Evolutionary conservation across 2,888 invertebrate species (phyloP), one percentile per base, ranked within the genome.

Genomic region (Diaperis boleti): DNA sequence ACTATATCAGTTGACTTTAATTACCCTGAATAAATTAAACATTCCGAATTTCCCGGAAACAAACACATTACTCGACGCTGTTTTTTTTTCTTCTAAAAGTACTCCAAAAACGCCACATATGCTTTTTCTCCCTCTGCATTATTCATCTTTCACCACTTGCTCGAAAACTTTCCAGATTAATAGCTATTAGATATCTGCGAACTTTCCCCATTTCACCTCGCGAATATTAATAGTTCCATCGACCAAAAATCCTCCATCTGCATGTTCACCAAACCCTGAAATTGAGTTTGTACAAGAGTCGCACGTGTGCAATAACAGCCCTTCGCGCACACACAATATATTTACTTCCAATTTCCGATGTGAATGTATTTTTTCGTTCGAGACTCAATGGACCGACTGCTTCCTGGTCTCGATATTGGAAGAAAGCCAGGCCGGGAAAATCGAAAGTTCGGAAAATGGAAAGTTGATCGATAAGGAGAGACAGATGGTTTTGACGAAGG

Each of bases 231-330:
- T 49, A 15, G 47, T 47, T 31, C 15, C 14, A 14, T 33, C 33
- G 11, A 6, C 18, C 29, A 18, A 29, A 49, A 49, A 35, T 33
- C n/a, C 33, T 26, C 49, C 52, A 52, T 60, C 64, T 69, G 57
- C 64, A 62, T 69, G 72, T 61, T 67, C 70, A 71, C 52, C 67
- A 69, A 64, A 63, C 67, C 70, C 69, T 65, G 69, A 72, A 72
- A 72, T 71, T 71, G 68, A 68, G 65, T 71, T 69, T 68, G 64
- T 69, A 64, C 49, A 33, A 52, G 39, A 26, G 41, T 41, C 22
- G 54, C 52, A 47, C 50, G 37, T 37, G 50, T 20, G 35, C 50
- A 50, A 35, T 50, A 50, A 26, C 26, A n/a, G 26, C 26, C 26
- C 6, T 3, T 20, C 20, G 3, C 20, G 20, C 20, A 20, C 44